phyloP scores from a whole-genome alignment of 2,113 vertebrate species.

The Okapia johnstoni region DNA sequence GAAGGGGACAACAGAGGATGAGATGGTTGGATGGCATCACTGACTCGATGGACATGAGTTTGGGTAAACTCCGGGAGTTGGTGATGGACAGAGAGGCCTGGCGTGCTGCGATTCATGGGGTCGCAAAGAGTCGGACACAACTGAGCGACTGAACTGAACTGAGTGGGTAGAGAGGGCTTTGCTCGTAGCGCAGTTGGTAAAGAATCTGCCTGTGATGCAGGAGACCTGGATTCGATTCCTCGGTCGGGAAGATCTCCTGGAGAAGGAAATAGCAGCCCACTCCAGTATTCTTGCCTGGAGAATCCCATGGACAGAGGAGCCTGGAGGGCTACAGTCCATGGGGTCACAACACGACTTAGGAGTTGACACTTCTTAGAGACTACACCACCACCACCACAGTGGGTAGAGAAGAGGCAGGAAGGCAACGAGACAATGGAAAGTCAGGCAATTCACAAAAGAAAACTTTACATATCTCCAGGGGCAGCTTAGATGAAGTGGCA shows the following conservation, averaged over 20 bases:
- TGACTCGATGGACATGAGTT: neutral
- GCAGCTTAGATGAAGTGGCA: neutral
- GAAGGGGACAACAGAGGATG: neutral
- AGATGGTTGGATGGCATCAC: neutral
- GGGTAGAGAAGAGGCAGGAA: neutral
- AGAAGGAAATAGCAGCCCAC: neutral
- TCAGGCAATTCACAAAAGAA: neutral
- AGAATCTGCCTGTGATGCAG: neutral
- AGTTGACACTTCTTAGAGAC: fast-evolving
- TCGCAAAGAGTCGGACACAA: neutral
- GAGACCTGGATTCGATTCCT: neutral
- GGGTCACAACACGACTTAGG: neutral
- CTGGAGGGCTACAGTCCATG: neutral
- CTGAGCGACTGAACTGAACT: neutral
- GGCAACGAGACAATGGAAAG: neutral
- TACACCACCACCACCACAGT: neutral
- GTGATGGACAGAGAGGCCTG: neutral
- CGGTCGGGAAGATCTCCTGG: neutral
- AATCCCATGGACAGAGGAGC: neutral
- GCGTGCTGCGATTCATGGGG: fast-evolving
- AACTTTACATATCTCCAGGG: neutral
- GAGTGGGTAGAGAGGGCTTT: neutral
- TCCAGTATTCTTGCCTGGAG: neutral
- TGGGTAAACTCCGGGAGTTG: neutral
- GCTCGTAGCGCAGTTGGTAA: neutral